Evolutionary conservation across 2,113 vertebrate genomes (phyloP), one percentile per base, ranked within the genome.

Genomic region (Prunella himalayana): DNA sequence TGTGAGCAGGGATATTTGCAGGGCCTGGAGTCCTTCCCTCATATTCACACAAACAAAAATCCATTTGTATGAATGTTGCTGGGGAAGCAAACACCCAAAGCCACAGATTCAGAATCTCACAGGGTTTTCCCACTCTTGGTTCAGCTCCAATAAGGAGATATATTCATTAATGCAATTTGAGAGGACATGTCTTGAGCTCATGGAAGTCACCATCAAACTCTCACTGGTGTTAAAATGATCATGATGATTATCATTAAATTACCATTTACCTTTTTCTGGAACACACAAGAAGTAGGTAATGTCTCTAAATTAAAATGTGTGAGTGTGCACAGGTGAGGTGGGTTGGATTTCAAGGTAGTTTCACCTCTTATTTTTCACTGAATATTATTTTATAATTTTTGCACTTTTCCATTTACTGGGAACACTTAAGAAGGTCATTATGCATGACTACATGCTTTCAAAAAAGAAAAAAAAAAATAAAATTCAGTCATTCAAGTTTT

Each of bases 381-480:
- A 69, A 5, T 41, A 44, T 24, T 39, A 33, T 30, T 81, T 76
- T 42, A 15, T 13, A 22, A 44, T 56, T 23, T 27, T 78, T 66
- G 5, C 10, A 28, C 45, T 15, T 60, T 22, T 50, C 24, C 5
- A n/a, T 54, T 78, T 39, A 41, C 33, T 27, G 13, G 61, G 33
- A 45, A 14, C 8, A 21, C 18, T 65, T 28, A 24, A 25, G 25
- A 13, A 28, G 37, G 10, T 33, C 2, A 1, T 30, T 54, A 19
- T 13, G 37, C 56, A 50, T 0, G 1, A 24, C 57, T 73, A 23
- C 0, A 1, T 11, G 35, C 20, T 63, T 57, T 44, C 1, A 30
- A 44, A 79, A 51, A 33, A 21, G 37, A 37, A 25, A 47, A 49
- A 7, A 21, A 56, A 37, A 25, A 47, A 49, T 6, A 21, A 56